A percentile compares a stretch with the other conserved stretches of the same genome.
These are phyloP conservation scores for Meghimatium bilineatum DNA, from an alignment of 2,888 invertebrate species.

Conservation along the genomic window DNA sequence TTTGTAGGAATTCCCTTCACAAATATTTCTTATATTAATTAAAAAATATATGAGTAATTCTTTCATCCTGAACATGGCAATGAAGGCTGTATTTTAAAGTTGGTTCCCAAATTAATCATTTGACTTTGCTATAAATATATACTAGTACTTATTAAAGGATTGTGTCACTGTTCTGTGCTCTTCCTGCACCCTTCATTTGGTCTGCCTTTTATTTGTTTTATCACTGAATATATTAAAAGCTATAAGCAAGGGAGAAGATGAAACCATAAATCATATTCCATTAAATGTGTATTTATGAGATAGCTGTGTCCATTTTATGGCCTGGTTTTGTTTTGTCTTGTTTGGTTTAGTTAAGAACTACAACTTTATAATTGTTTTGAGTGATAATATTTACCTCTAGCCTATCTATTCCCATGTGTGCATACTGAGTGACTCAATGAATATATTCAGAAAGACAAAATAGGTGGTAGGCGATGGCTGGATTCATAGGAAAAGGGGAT, in stretches of 20 bases:
- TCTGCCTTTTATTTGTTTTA: background rate
- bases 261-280: background rate
- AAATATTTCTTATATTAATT: background rate
- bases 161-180: background rate
- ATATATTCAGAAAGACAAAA: too few relatives aligned
- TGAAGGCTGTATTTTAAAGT: background rate
- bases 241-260: background rate
- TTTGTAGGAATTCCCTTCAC: background rate
- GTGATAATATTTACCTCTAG: too few relatives aligned
- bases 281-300: constrained; percentile 5
- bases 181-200: background rate
- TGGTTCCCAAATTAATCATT: background rate
- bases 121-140: background rate
- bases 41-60: background rate
- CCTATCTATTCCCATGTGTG: too few relatives aligned
- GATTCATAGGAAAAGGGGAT: too few relatives aligned
- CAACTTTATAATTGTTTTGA: too few relatives aligned
- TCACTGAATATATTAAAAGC: background rate
- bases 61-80: background rate
- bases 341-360: background rate
- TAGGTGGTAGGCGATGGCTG: too few relatives aligned
- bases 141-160: background rate
- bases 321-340: background rate
- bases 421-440: too few relatives aligned
- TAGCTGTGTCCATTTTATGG: background rate